Evolutionary conservation across 2,113 vertebrate genomes (phyloP).

Genomic region (Trichechus manatus): DNA sequence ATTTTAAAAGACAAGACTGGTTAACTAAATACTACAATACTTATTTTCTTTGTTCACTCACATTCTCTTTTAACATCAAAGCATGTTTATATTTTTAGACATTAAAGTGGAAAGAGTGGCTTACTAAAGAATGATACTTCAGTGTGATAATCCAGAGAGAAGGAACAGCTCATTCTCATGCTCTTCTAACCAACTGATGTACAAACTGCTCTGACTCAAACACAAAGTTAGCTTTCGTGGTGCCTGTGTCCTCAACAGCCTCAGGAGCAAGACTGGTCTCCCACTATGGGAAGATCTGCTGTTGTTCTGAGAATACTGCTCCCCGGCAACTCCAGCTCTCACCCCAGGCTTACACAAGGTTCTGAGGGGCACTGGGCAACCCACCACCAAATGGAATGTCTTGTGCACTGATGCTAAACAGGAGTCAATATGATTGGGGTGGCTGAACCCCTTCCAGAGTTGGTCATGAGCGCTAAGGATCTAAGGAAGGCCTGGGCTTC

Average conservation of each 20-base stretch:
- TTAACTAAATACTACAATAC: not conserved
- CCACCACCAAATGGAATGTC: fast-evolving
- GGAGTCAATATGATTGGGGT: no score
- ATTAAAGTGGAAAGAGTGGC: conserved; percentile 72
- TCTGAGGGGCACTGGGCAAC: not conserved
- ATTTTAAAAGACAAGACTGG: not conserved
- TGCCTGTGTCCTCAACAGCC: not conserved
- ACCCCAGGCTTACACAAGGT: not conserved
- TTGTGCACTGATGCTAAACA: not conserved
- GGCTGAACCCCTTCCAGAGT: no score
- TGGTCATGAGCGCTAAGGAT: not conserved
- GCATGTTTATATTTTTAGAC: conserved; percentile 49
- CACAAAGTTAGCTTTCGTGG: not conserved
- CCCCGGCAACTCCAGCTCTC: not conserved
- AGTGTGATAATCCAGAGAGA: not conserved
- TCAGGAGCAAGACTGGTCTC: not conserved
- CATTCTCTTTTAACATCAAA: conserved; percentile 69
- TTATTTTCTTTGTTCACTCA: conserved; percentile 26
- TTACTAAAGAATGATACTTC: conserved; percentile 18
- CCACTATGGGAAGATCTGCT: fast-evolving
- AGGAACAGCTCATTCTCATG: not conserved
- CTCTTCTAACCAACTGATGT: not conserved
- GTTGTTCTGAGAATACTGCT: not conserved
- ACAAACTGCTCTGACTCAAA: not conserved
- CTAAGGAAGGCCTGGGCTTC: not conserved